Evolutionary conservation across 2,888 invertebrate genomes (phyloP).

Genomic region (Hoplodrina ambigua): DNA sequence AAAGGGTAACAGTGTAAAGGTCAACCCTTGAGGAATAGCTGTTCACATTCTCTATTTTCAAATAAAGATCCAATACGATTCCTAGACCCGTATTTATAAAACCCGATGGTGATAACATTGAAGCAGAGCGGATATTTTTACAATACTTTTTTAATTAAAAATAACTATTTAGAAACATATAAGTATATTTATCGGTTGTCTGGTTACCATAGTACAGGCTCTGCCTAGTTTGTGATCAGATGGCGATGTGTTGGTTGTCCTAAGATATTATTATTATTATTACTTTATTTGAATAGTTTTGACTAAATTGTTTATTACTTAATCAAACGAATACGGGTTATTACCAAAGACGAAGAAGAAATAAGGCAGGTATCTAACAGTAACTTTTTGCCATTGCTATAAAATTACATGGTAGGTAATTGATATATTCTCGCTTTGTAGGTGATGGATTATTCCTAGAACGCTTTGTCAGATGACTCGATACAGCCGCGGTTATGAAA

Average conservation of each 20-base stretch:
- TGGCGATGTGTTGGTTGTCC: too few species aligned
- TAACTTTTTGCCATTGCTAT: background rate
- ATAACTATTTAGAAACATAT: too few species aligned
- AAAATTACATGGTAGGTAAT: background rate
- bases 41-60: constrained; percentile 41
- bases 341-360: too few species aligned
- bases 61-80: constrained; percentile 48
- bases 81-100: constrained; percentile 28
- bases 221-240: too few species aligned
- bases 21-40: constrained; percentile 55
- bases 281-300: background rate
- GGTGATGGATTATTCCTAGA: constrained; percentile 21
- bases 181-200: too few species aligned
- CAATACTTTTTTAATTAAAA: background rate
- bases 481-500: constrained; percentile 60
- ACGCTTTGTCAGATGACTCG: constrained; percentile 53
- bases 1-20: constrained; percentile 61
- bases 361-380: background rate
- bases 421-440: constrained; percentile 2
- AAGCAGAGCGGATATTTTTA: too few species aligned
- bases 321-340: background rate
- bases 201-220: too few species aligned
- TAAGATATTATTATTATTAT: too few species aligned
- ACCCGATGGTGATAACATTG: constrained; percentile 6
- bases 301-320: background rate